Evolutionary conservation across 2,797 vertebrate species (phyloP).

Genomic region (Okamejei kenojei): DNA sequence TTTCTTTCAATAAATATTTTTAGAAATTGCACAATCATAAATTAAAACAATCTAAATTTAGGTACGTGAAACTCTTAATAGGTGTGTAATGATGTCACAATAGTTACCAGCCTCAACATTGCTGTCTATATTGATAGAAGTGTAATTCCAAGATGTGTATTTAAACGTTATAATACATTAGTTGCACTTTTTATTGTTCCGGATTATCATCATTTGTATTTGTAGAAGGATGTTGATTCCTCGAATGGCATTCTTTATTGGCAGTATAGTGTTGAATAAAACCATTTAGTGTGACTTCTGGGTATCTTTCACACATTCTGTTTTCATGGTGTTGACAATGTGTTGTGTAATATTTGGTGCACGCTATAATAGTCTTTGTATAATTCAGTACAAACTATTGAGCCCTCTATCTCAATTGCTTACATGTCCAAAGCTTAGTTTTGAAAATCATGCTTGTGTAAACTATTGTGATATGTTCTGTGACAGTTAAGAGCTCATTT

Average conservation of each 20-base stretch:
- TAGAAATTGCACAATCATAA: too few relatives aligned
- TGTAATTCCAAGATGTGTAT: not conserved
- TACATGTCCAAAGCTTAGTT: not conserved
- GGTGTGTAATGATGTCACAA: constrained; percentile 10
- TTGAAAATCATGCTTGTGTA: not conserved
- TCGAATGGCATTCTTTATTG: not conserved
- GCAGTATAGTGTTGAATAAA: not conserved
- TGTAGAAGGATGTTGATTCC: not conserved
- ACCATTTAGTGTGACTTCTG: not conserved
- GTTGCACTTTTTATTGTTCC: not conserved
- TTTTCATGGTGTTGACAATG: not conserved
- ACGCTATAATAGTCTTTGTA: not conserved
- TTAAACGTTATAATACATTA: not conserved
- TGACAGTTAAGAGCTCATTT: not conserved
- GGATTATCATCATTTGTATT: not conserved
- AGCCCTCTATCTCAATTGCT: not conserved
- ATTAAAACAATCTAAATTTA: too few relatives aligned
- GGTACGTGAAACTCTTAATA: not conserved
- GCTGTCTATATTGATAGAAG: not conserved
- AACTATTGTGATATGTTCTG: not conserved
- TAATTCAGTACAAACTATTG: not conserved
- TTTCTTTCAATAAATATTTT: too few relatives aligned
- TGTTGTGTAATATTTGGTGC: not conserved
- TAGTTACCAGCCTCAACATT: not conserved
- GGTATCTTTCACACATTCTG: not conserved